These are phyloP conservation scores for Diprion similis DNA, from an alignment of 1,140 invertebrate species.

Conservation along the genomic window DNA sequence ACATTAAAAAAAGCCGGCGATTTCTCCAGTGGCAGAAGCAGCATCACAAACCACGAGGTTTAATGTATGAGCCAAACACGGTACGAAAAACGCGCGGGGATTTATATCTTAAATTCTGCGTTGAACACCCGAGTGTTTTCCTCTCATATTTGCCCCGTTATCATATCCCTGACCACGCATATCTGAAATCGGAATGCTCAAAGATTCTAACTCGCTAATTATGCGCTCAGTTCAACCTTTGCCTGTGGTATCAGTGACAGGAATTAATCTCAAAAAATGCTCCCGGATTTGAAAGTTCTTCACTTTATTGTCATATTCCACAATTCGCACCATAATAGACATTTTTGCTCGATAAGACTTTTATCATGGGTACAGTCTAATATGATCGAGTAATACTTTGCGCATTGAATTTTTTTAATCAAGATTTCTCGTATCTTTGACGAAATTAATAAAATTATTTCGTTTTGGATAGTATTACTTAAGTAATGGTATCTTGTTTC, in stretches of 20 bases:
- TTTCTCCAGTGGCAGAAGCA: not conserved
- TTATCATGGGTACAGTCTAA: constrained; percentile 37
- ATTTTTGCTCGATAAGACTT: constrained; percentile 36
- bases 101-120: constrained; percentile 31
- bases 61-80: constrained; percentile 11
- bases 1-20: constrained; percentile 31
- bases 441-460: constrained; percentile 21
- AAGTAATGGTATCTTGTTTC: constrained; percentile 13
- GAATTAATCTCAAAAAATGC: constrained; percentile 30
- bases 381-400: constrained; percentile 37
- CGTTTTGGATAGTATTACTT: constrained; percentile 20
- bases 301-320: constrained; percentile 8
- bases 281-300: constrained; percentile 17
- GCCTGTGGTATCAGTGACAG: constrained; percentile 18
- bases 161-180: constrained; percentile 46
- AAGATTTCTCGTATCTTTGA: constrained; percentile 12
- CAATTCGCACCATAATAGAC: constrained; percentile 33
- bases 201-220: constrained; percentile 24
- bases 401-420: not conserved
- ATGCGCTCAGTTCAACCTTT: constrained; percentile 22
- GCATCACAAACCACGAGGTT: constrained; percentile 25
- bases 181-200: constrained; percentile 33
- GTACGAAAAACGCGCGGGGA: constrained; percentile 27
- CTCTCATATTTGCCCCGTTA: constrained; percentile 48
- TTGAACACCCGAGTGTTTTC: constrained; percentile 33